phyloP scores from a whole-genome alignment of 2,888 invertebrate species.

The Pyralis farinalis region DNA sequence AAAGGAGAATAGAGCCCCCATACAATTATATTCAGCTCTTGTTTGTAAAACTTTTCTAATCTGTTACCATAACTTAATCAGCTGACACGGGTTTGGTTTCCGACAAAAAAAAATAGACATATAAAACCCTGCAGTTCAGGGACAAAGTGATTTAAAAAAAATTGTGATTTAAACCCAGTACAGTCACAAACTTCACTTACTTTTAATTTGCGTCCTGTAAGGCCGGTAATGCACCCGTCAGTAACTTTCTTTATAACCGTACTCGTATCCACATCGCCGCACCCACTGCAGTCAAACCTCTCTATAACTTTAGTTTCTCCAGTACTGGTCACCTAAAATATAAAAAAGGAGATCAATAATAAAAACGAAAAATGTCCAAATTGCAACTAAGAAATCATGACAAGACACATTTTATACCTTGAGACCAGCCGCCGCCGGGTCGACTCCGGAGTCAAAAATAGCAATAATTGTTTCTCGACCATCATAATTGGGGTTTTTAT shows the following conservation, averaged over 20 bases:
- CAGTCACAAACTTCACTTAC: no score
- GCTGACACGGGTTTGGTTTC: no score
- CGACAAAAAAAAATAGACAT: no score
- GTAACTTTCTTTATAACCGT: constrained; percentile 65
- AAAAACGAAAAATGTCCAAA: constrained; percentile 34
- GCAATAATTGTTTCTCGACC: constrained; percentile 96
- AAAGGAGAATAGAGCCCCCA: no score
- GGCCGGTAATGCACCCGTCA: constrained; percentile 89
- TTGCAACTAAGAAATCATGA: constrained; percentile 60
- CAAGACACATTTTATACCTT: constrained; percentile 85
- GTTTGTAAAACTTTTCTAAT: no score
- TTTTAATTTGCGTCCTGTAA: constrained; percentile 93
- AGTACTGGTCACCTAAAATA: constrained; percentile 88
- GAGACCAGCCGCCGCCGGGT: constrained; percentile 96
- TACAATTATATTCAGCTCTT: no score
- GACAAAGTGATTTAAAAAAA: no score
- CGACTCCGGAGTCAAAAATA: constrained; percentile 98
- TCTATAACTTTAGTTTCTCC: constrained; percentile 96
- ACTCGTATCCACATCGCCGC: constrained; percentile 97
- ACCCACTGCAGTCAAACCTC: constrained; percentile 96
- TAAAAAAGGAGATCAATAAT: constrained; percentile 18
- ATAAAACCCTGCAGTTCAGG: no score
- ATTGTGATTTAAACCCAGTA: no score
- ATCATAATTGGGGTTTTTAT: constrained; percentile 94
- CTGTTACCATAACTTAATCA: no score